phyloP scores from a whole-genome alignment of 1,140 invertebrate species.

The Cyclina sinensis region DNA sequence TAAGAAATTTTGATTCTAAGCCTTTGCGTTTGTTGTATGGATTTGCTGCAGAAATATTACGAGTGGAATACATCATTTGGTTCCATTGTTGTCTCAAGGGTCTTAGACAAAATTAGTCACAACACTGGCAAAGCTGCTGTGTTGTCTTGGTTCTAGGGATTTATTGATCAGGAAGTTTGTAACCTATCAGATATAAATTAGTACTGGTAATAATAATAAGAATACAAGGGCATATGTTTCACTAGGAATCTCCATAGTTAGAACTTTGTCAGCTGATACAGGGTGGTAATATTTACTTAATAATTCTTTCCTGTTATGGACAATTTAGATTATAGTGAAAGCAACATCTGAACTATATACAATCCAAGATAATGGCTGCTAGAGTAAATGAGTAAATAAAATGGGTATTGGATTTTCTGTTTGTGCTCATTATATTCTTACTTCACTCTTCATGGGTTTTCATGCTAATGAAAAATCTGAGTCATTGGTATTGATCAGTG shows the following conservation, averaged over 20 bases:
- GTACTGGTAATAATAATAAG: too few species aligned
- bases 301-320: too few species aligned
- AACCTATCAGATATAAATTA: background rate
- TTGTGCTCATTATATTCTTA: background rate
- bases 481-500: constrained; percentile 40
- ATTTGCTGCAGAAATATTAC: background rate
- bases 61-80: background rate
- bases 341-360: too few species aligned
- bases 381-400: too few species aligned
- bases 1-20: background rate
- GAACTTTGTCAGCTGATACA: too few species aligned
- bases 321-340: too few species aligned
- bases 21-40: background rate
- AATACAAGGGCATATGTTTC: too few species aligned
- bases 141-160: background rate
- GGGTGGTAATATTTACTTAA: too few species aligned
- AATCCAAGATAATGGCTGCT: background rate
- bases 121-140: background rate
- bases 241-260: too few species aligned
- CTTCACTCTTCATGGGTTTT: background rate
- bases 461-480: constrained; percentile 24
- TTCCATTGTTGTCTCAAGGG: background rate
- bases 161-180: background rate
- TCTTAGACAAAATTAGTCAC: background rate
- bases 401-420: constrained; percentile 13